phyloP scores from a whole-genome alignment of 2,888 invertebrate species.

The Calameuta idolon region DNA sequence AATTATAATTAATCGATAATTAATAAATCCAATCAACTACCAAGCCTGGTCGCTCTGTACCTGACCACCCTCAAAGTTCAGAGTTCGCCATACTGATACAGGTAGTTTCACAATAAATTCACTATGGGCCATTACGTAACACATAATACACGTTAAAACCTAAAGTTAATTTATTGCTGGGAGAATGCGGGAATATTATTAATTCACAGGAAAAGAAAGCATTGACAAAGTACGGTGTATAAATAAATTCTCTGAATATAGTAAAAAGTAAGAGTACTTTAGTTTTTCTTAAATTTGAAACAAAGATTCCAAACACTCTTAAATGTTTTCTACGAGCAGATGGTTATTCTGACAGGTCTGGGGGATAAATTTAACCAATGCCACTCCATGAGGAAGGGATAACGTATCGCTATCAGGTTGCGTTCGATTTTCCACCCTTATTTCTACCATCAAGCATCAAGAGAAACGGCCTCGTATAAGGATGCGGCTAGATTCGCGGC shows the following conservation, averaged over 20 bases:
- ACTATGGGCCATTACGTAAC: neutral
- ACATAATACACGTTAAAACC: neutral
- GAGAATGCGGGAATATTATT: too few relatives aligned
- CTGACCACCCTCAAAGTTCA: neutral
- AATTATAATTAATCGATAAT: conserved; percentile 29
- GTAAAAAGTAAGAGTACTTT: neutral
- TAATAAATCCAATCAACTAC: conserved; percentile 30
- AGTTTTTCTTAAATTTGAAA: neutral
- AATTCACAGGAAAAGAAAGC: neutral
- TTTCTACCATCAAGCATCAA: neutral
- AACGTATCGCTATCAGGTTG: neutral
- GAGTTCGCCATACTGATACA: neutral
- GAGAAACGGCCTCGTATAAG: neutral
- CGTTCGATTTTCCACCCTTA: neutral
- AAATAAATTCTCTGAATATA: neutral
- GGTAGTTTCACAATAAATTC: neutral
- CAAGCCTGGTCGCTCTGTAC: neutral
- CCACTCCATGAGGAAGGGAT: neutral
- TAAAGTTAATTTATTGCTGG: too few relatives aligned
- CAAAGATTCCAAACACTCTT: neutral
- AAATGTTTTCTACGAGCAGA: neutral
- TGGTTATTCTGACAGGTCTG: neutral
- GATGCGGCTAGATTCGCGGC: conserved; percentile 3
- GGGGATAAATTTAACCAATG: neutral
- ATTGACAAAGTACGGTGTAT: neutral